Evolutionary conservation across 2,888 invertebrate species (phyloP), one percentile per base, ranked within the genome.

Genomic region (Unio delphinus): DNA sequence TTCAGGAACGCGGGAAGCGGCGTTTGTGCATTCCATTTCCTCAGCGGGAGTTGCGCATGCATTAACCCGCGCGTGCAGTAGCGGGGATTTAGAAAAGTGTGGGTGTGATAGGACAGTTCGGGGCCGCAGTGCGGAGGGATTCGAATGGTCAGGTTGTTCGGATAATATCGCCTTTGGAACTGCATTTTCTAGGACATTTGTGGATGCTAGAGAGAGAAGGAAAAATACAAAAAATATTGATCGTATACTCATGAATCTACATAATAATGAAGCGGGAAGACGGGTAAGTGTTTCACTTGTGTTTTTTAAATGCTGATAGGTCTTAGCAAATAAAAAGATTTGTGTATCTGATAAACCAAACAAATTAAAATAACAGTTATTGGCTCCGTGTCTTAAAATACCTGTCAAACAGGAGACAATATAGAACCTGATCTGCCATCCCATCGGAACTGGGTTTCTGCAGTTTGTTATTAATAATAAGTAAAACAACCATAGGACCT

Each of bases 251-350:
- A 98, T 99, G 96, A 98, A 99, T 84, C 91, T 98, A 69, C 98
- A 98, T 90, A 99, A 99, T 91, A 98, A 98, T 92, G 94, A 96
- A 86, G 98, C 96, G 65, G 98, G 98, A 65, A 92, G 98, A 90
- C 96, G 95, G 95, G 98, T 98, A 91, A 92, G 90, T 70, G 60
- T 61, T 57, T 11, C 60, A 23, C 0, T 80, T n/a, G 80, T 91
- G 91, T 86, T 89, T 20, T 82, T 92, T 54, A 87, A 90, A 15
- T 20, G 15, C 11, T 61, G 20, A 26, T 26, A 34, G 8, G 62
- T 61, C 30, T 26, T 26, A n/a, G 2, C 8, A 26, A n/a, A 23
- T 3, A 58, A 58, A 20, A 58, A 23, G n/a, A n/a, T 58, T 20
- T 20, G 20, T 26, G 26, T 23, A 58, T 3, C 20, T 20, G 17